Base-by-base conservation (phyloP, 2,797 vertebrate genomes). In the Lepus oiostolus region DNA sequence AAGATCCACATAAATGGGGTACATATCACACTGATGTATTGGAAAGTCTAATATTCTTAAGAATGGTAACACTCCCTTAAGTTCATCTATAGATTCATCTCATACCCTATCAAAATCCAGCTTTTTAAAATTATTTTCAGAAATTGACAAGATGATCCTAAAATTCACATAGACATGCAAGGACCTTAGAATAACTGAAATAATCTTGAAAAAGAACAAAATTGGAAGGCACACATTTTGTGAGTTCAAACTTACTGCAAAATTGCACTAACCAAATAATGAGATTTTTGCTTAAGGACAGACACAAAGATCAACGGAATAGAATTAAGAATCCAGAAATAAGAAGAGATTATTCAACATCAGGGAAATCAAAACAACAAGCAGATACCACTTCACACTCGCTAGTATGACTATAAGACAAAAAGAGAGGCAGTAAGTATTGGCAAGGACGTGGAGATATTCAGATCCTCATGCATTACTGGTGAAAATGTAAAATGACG, bases 141-240 rank as follows among this genome's bases (percentile, higher is more conserved):
- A 91, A 92, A 65, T 38, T 88, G 32, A 85, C 42, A 88, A 58
- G 26, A 30, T 72, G 21, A 84, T 72, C n/a, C 38, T 82, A 76
- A 92, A 89, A 76, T 62, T 54, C 30, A 75, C 54, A 68, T 17
- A 17, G 8, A 89, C 88, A 81, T 79, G 6, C 50, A 88, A 84
- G 8, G 4, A 85, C 76, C 14, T 42, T 32, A 47, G 21, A 84
- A 32, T 70, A 35, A 52, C 42, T 75, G 86, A 88, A 67, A 77
- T 26, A 19, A 79, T 93, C 50, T 88, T 91, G 65, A 83, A 88
- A 88, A 79, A 74, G 75, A 86, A 82, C 12, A 47, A 88, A 86
- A 50, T 24, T n/a, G 4, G 50, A 77, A 0, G 32, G 77, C 12
- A 70, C 24, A 63, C 12, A 91, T 7, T 54, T 74, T 5, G 19